These are phyloP conservation scores for Tachina grossa DNA, from an alignment of 2,888 invertebrate genomes.

Conservation along the genomic window DNA sequence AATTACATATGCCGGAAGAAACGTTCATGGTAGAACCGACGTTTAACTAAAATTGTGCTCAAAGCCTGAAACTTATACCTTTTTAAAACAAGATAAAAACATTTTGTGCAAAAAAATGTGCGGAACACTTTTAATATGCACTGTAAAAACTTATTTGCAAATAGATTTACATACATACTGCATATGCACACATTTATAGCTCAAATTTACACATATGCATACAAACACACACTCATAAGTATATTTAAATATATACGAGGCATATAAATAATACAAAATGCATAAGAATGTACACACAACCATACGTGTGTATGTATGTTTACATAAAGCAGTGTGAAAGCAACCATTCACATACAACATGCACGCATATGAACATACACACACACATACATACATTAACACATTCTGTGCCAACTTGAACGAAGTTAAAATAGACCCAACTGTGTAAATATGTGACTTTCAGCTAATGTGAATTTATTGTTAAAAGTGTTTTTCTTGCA, in stretches of 20 bases:
- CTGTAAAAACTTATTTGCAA: slow-evolving; percentile 33
- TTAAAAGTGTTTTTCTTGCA: slow-evolving; percentile 71
- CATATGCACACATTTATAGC: background rate
- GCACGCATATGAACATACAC: background rate
- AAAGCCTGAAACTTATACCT: too few relatives aligned
- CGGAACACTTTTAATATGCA: slow-evolving; percentile 6
- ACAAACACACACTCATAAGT: background rate
- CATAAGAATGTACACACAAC: slow-evolving; percentile 38
- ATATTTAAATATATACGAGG: slow-evolving; percentile 46
- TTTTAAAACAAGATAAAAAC: too few relatives aligned
- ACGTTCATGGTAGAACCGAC: too few relatives aligned
- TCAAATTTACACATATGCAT: background rate
- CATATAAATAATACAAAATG: slow-evolving; percentile 32
- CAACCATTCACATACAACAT: slow-evolving; percentile 59
- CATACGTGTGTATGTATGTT: slow-evolving; percentile 44
- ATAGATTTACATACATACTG: background rate
- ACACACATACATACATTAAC: slow-evolving; percentile 14
- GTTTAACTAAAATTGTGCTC: too few relatives aligned
- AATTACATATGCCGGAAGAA: too few relatives aligned
- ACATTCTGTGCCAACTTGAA: slow-evolving; percentile 62
- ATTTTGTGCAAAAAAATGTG: background rate
- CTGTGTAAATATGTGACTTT: slow-evolving; percentile 80
- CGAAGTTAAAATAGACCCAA: slow-evolving; percentile 75
- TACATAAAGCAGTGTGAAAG: slow-evolving; percentile 53
- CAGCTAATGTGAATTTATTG: slow-evolving; percentile 82